Evolutionary conservation across 2,888 invertebrate genomes (phyloP).

Genomic region (Epistrophe eligans): DNA sequence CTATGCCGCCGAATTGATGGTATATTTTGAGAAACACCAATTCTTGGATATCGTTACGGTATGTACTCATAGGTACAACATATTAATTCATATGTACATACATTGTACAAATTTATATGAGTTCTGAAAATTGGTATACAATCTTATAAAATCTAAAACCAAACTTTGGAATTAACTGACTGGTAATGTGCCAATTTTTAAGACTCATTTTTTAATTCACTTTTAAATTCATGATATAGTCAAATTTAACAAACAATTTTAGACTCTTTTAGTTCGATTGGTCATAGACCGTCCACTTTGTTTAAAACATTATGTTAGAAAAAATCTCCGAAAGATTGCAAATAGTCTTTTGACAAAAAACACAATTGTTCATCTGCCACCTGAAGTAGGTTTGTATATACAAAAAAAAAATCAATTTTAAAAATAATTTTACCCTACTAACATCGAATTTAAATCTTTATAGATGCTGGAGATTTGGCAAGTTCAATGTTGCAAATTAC

Average conservation of each 20-base stretch:
- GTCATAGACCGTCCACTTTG: slow-evolving; percentile 59
- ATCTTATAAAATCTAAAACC: too few relatives aligned
- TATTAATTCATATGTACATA: too few relatives aligned
- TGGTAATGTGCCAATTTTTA: not conserved
- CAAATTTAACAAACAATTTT: not conserved
- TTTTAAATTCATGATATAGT: not conserved
- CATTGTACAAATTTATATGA: too few relatives aligned
- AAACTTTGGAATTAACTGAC: too few relatives aligned
- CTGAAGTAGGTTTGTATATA: slow-evolving; percentile 59
- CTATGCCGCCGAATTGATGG: slow-evolving; percentile 80
- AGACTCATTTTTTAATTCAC: not conserved
- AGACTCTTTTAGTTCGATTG: slow-evolving; percentile 65
- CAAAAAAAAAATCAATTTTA: not conserved
- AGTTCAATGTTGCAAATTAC: slow-evolving; percentile 23
- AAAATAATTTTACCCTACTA: too few relatives aligned
- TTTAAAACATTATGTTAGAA: slow-evolving; percentile 56
- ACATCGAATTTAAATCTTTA: not conserved
- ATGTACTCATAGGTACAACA: slow-evolving; percentile 9
- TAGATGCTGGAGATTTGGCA: slow-evolving; percentile 50
- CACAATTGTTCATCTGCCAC: slow-evolving; percentile 61
- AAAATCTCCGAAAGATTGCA: slow-evolving; percentile 69
- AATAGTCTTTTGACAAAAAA: slow-evolving; percentile 47
- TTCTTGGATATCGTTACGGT: slow-evolving; percentile 80
- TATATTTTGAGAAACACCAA: slow-evolving; percentile 82
- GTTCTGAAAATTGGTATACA: too few relatives aligned